Conservation (phyloP, 2,888 invertebrate genomes). For the Perdita meconis region DNA sequence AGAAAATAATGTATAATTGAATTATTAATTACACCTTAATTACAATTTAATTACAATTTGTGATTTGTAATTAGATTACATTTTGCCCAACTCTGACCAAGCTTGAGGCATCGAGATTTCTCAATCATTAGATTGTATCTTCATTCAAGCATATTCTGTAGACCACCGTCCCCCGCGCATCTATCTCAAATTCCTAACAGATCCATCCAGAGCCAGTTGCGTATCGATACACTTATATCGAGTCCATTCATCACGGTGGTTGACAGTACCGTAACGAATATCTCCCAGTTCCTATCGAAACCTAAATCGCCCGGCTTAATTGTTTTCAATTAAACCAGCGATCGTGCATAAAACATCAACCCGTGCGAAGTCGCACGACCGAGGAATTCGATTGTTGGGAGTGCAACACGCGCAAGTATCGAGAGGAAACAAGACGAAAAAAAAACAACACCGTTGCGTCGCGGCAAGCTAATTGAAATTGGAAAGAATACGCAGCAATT, state of each 20-base stretch:
- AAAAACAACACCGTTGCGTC: no score
- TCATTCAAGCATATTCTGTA: no score
- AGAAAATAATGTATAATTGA: no score
- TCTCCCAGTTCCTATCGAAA: background rate
- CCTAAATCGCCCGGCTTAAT: constrained; percentile 10
- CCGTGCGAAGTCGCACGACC: background rate
- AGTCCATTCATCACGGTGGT: background rate
- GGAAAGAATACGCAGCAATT: background rate
- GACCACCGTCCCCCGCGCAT: no score
- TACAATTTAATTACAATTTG: no score
- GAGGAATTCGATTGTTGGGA: constrained; percentile 1
- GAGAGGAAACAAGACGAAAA: background rate
- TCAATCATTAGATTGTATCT: no score
- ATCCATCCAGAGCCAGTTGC: background rate
- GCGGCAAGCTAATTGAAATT: background rate
- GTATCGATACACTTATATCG: background rate
- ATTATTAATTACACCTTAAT: no score
- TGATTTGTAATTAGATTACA: no score
- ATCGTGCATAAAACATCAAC: background rate
- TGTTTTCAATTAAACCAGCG: constrained; percentile 21
- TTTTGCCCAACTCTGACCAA: no score
- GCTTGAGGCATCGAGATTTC: no score
- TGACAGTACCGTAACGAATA: constrained; percentile 9
- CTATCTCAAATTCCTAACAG: no score
- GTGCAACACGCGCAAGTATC: background rate